Base-by-base conservation (phyloP, 2,888 invertebrate genomes). In the Cyclophora albipunctata region DNA sequence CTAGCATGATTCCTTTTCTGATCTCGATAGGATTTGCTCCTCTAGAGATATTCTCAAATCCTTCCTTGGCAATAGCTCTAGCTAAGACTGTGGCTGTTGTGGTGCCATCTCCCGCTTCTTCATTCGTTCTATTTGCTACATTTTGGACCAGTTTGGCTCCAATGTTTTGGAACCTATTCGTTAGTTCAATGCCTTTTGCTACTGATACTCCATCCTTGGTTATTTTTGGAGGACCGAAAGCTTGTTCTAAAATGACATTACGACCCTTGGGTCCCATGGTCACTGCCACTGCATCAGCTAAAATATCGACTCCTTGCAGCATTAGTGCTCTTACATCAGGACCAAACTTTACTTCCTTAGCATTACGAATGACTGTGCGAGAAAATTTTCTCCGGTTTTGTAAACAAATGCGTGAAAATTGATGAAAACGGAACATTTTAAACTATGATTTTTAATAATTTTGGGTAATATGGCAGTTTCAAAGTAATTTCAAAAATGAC, bases 181-280 rank as follows among this genome's bases (percentile, higher is more conserved):
- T 96, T 40, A 99, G 89, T 78, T 99, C 99, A 62, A 99, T 94
- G 42, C 96, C 95, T 88, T 99, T 99, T 20, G 99, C 99, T 6
- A 99, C 99, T 0, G 99, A 99, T 0, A 99, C 99, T 57, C 99
- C 99, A 81, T 99, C 99, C 88, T 99, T 99, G n/a, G 99, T 99
- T 69, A 99, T 99, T 90, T 99, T 99, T 4, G 99, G 99, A 51
- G 97, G 96, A 7, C 99, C 99, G 96, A 97, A 98, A 34, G 95
- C 94, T 83, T 99, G 99, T 84, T 99, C 99, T 64, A 99, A 91
- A 66, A 99, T 98, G 4, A 99, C 99, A 81, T 98, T 99, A 51
- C 99, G 93, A 7, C 99, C 99, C 71, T 99, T 99, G 47, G 99
- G 99, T 7, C 99, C 99, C 98, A 99, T 97, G 5, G 99, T 99